Evolutionary conservation across 2,113 vertebrate species (phyloP), one percentile per base, ranked within the genome.

Genomic region (Paratilapia polleni): DNA sequence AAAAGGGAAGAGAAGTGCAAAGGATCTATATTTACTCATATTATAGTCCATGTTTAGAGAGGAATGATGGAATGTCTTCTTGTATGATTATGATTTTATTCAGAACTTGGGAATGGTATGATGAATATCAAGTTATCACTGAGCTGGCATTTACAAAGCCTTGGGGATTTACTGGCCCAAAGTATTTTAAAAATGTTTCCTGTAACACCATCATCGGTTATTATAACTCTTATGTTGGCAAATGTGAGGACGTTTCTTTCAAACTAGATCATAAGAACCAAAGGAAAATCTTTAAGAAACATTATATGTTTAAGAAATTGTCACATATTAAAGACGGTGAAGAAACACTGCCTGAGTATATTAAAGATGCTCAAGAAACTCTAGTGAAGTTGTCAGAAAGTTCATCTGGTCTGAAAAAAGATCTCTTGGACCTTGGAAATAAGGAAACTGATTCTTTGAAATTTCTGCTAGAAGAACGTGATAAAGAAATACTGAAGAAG

Each of bases 391-490:
- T 26, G 12, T 12, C 22, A 58, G 12, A 58, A 58, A 2, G 2
- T 24, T 58, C 57, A 58, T 0, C 57, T 58, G 3, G 0, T 3
- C 22, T 24, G 13, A 0, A 0, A 26, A 59, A 59, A 26, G 58
- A 28, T 8, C 26, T 59, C 24, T 28, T 59, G 58, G 58, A 1
- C 22, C 58, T 28, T 59, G 58, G 14, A 59, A 7, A 28, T 59
- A 0, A 28, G 14, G 8, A 17, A 28, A 59, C 26, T 28, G 14
- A 59, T 28, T 59, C 24, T 1, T 28, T 59, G 3, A 17, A 0
- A 59, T 4, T 9, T 8, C 58, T 0, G 2, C 26, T 13, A 59
- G 1, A 8, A 24, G 15, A 0, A 0, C 15, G 26, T 17, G 0
- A 28, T 26, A 2, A 0, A 26, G 31, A 31, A 31, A 59, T 15